Conservation (phyloP, 2,113 vertebrate species). For the Pseudorhombus dupliciocellatus region DNA sequence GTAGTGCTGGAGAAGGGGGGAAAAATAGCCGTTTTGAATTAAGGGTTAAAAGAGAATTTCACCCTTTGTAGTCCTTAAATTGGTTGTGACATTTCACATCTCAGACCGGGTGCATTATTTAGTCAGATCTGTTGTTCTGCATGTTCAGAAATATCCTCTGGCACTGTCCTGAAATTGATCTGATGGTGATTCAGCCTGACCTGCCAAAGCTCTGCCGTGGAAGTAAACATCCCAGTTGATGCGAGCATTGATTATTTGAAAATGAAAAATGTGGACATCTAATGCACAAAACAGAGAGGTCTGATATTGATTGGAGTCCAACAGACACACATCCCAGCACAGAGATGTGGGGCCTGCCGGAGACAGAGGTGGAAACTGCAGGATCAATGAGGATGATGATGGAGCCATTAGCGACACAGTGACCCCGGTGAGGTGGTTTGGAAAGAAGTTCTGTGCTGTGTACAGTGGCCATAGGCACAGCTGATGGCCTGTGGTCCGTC, state of each 20-base stretch:
- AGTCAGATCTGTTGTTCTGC: not conserved
- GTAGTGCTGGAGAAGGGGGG: not conserved
- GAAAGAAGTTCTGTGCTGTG: conserved; percentile 33
- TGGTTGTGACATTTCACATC: conserved; percentile 32
- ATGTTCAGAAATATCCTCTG: not conserved
- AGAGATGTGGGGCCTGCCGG: conserved; percentile 11
- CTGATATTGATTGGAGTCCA: conserved; percentile 41
- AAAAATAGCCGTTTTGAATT: conserved; percentile 22
- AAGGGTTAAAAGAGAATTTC: conserved; percentile 25
- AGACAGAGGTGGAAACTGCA: conserved; percentile 37
- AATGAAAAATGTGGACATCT: conserved; percentile 29
- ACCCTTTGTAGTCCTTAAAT: conserved; percentile 24
- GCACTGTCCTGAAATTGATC: not conserved
- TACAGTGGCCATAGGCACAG: not conserved
- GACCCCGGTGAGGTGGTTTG: conserved; percentile 40
- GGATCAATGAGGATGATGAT: conserved; percentile 62
- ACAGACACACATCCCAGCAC: conserved; percentile 36
- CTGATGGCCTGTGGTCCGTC: conserved; percentile 26
- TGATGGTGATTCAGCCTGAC: not conserved
- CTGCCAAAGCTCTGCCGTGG: not conserved
- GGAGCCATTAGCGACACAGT: conserved; percentile 55
- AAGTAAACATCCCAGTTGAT: conserved; percentile 18
- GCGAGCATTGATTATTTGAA: conserved; percentile 35
- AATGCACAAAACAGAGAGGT: conserved; percentile 42
- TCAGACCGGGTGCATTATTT: conserved; percentile 5